Conservation (phyloP, 2,797 vertebrate genomes). For the Capromys pilorides region DNA sequence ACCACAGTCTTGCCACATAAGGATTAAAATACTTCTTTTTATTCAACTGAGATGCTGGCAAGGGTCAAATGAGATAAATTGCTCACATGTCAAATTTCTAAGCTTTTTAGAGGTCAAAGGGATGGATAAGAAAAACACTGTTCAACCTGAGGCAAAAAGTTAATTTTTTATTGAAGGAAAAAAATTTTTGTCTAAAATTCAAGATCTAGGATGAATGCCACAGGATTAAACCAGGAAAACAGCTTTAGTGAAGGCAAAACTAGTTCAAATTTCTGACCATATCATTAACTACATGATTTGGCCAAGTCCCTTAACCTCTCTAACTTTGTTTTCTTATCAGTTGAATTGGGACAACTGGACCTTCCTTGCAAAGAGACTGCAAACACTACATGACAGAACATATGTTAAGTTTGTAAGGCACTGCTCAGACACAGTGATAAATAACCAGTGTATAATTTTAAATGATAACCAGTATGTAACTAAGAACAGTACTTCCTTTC, state of each 20-base stretch:
- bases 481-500: not conserved
- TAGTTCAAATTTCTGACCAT: not conserved
- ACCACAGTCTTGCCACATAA: not conserved
- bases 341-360: not conserved
- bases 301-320: not conserved
- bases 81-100: conserved; percentile 50
- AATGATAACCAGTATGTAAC: not conserved
- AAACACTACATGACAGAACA: not conserved
- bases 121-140: not conserved
- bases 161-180: conserved; percentile 31
- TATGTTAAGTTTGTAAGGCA: not conserved
- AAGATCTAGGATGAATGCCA: not conserved
- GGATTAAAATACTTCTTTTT: conserved; percentile 33
- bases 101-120: conserved; percentile 2
- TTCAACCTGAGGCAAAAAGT: conserved; percentile 19
- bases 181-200: conserved; percentile 17
- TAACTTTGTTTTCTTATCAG: not conserved
- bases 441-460: too few relatives aligned
- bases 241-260: not conserved
- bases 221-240: not conserved
- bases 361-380: not conserved
- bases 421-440: not conserved
- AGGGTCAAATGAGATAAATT: not conserved
- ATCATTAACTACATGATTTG: not conserved
- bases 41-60: not conserved